Base-by-base conservation (phyloP, 2,888 invertebrate genomes). In the Chironomus riparius region DNA sequence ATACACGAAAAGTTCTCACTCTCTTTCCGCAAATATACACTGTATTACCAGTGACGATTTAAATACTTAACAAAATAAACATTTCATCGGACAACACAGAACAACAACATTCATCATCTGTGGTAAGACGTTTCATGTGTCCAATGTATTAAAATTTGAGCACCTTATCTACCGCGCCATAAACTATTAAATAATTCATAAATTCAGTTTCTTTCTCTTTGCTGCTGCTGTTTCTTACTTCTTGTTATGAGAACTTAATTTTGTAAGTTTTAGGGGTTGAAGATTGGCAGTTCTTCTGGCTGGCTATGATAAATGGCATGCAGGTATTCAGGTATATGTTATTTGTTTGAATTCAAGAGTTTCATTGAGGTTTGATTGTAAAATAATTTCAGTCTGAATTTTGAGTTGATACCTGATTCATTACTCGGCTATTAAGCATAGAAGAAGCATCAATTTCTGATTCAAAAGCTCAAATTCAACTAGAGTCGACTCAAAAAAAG, bases 151-250 rank as follows among this genome's bases (percentile, higher is more conserved):
- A 76, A 76, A 76, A 74, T 74, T 74, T 62, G 62, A 28, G 61
- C 68, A 65, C 18, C 48, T 61, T 65, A 74, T 62, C 62, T 47
- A 28, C 61, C 56, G 65, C 65, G 68, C 13, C 65, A 74, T 38
- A 68, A 74, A 68, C 74, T 74, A 24, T 74, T 74, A 68, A 74
- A 74, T 74, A 74, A 68, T 74, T 74, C 74, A 74, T 74, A 74
- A 74, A 74, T 68, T 74, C 62, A 24, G 5, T 7, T 70, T 71
- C 7, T 56, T 56, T 56, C 56, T 56, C 56, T 56, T 56, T 56
- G 4, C 56, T 56, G 56, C 18, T 56, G n/a, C 18, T 18, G 18
- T 56, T 56, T 56, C 56, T 56, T 56, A 4, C 15, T 18, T 56
- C 56, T 56, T 18, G 15, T 56, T 18, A 56, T 56, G 56, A 56